Evolutionary conservation across 2,888 invertebrate species (phyloP).

Genomic region (Gymnosoma rotundatum): DNA sequence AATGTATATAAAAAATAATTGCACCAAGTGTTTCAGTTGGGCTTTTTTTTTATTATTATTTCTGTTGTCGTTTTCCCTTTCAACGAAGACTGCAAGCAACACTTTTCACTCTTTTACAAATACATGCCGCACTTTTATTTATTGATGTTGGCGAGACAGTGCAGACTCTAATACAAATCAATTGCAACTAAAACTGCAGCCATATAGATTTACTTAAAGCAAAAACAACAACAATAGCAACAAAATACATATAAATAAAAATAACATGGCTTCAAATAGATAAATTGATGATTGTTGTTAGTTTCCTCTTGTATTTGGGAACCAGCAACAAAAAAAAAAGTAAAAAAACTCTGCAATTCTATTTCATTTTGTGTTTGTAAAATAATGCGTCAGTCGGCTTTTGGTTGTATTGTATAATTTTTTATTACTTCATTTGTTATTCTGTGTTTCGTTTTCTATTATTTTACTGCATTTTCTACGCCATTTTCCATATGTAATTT

Average conservation of each 20-base stretch:
- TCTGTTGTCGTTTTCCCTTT: constrained; percentile 69
- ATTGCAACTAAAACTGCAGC: constrained; percentile 24
- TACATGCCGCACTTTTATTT: constrained; percentile 45
- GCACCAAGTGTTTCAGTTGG: constrained; percentile 41
- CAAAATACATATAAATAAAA: not conserved
- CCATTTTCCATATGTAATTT: constrained; percentile 50
- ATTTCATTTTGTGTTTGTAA: constrained; percentile 6
- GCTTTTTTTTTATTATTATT: not conserved
- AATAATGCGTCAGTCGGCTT: constrained; percentile 1
- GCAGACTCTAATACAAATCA: constrained; percentile 30
- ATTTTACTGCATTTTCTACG: constrained; percentile 19
- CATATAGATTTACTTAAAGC: constrained; percentile 11
- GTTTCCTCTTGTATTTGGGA: constrained; percentile 43
- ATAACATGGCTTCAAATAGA: constrained; percentile 8
- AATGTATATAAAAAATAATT: constrained; percentile 34
- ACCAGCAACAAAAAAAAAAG: not conserved
- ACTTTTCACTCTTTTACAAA: constrained; percentile 44
- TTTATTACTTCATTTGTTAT: constrained; percentile 47
- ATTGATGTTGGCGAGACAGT: constrained; percentile 40
- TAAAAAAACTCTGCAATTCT: not conserved
- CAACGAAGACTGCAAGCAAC: constrained; percentile 56
- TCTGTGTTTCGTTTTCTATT: constrained; percentile 8
- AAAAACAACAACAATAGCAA: not conserved
- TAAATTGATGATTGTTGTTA: constrained; percentile 43
- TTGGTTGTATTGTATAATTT: constrained; percentile 25